phyloP scores from a whole-genome alignment of 2,888 invertebrate genomes.

The Rhingia campestris region DNA sequence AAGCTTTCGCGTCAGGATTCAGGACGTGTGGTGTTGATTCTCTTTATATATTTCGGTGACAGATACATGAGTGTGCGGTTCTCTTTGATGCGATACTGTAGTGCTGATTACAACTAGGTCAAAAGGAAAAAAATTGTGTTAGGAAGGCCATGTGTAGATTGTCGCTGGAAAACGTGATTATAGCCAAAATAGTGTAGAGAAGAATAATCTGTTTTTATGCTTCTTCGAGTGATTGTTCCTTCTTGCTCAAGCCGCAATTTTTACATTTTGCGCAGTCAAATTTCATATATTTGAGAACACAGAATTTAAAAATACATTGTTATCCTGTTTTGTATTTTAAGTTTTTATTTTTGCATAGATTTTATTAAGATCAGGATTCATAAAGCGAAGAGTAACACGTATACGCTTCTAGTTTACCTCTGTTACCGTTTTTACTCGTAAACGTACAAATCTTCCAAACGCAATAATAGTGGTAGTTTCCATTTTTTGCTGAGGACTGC shows the following conservation, averaged over 20 bases:
- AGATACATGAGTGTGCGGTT: slow-evolving; percentile 1
- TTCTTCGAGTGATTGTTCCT: slow-evolving; percentile 1
- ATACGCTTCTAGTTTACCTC: slow-evolving; percentile 43
- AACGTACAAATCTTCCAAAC: slow-evolving; percentile 24
- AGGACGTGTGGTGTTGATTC: slow-evolving; percentile 13
- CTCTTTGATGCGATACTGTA: slow-evolving; percentile 38
- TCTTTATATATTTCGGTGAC: slow-evolving; percentile 32
- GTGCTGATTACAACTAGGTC: slow-evolving; percentile 63
- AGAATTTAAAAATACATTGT: too few relatives aligned
- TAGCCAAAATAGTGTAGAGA: slow-evolving; percentile 39
- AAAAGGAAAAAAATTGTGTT: slow-evolving; percentile 47
- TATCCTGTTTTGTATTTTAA: too few relatives aligned
- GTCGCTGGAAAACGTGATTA: slow-evolving; percentile 54
- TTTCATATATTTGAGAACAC: background rate
- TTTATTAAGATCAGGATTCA: background rate
- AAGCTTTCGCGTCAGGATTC: slow-evolving; percentile 48
- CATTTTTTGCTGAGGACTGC: slow-evolving; percentile 40
- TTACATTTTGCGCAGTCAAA: background rate
- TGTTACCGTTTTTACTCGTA: slow-evolving; percentile 49
- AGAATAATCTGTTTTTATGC: slow-evolving; percentile 35
- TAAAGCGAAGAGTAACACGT: slow-evolving; percentile 42
- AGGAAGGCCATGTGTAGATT: slow-evolving; percentile 61
- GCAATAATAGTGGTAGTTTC: slow-evolving; percentile 22
- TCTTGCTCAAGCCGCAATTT: background rate
- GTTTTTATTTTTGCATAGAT: too few relatives aligned